phyloP scores from a whole-genome alignment of 2,888 invertebrate species.

The Eueremaeus valkanovi region DNA sequence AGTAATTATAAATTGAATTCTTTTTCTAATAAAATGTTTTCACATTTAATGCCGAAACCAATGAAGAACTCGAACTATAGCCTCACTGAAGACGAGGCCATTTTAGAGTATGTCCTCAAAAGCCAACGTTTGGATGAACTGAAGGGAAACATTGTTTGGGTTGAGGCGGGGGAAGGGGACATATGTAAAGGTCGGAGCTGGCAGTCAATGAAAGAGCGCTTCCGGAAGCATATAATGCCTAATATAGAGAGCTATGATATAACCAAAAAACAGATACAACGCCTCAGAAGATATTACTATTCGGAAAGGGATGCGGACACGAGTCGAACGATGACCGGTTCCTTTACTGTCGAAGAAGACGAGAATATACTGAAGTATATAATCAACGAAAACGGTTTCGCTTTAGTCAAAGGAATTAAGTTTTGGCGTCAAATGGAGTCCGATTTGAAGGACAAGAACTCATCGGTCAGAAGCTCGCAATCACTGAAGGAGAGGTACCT shows the following conservation, averaged over 20 bases:
- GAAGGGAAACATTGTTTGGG: constrained; percentile 20
- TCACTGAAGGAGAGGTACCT: constrained; percentile 9
- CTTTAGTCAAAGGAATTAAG: constrained; percentile 3
- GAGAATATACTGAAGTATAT: background rate
- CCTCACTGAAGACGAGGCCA: constrained; percentile 26
- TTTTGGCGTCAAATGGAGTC: background rate
- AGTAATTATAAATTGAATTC: too few relatives aligned
- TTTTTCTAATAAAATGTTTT: background rate
- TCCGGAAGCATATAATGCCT: constrained; percentile 28
- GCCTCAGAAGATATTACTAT: background rate
- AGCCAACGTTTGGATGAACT: background rate
- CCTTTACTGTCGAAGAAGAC: background rate
- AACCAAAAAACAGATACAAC: background rate
- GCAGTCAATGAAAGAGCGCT: constrained; percentile 37
- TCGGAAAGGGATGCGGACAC: background rate
- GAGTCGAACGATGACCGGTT: too few relatives aligned
- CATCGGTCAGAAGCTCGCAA: background rate
- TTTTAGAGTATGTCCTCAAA: constrained; percentile 24
- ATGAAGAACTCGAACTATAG: background rate
- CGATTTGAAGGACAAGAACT: background rate
- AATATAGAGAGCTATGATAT: background rate
- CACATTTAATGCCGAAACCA: too few relatives aligned
- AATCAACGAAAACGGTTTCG: background rate
- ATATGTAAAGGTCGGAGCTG: constrained; percentile 6
- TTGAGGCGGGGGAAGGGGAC: background rate